Evolutionary conservation across 2,113 vertebrate genomes (phyloP).

Genomic region (Stigmatopora argus): DNA sequence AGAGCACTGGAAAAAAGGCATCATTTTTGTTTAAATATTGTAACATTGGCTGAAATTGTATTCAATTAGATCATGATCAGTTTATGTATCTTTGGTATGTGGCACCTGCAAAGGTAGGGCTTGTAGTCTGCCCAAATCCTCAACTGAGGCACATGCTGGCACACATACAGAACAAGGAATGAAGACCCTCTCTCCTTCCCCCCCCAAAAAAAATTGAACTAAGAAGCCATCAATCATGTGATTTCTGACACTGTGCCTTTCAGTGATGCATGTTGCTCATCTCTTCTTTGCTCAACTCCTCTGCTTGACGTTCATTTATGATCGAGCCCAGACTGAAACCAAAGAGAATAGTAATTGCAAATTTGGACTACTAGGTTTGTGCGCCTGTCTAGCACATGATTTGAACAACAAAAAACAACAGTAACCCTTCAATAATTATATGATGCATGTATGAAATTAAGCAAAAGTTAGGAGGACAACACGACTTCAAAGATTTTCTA

Average conservation of each 20-base stretch:
- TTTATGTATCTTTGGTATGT: constrained; percentile 41
- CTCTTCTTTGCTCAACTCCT: constrained; percentile 32
- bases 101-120: constrained; percentile 11
- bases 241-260: constrained; percentile 26
- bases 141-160: constrained; percentile 10
- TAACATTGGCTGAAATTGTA: not conserved
- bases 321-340: constrained; percentile 60
- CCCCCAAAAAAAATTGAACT: constrained; percentile 25
- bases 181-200: constrained; percentile 21
- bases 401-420: no score
- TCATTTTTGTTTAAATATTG: not conserved
- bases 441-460: no score
- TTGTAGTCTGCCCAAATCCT: not conserved
- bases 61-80: not conserved
- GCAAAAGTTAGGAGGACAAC: no score
- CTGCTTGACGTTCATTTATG: constrained; percentile 35
- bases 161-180: constrained; percentile 38
- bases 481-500: no score
- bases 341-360: not conserved
- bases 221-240: constrained; percentile 37
- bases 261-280: constrained; percentile 21
- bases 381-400: no score
- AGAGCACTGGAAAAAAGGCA: not conserved
- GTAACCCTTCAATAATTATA: no score
- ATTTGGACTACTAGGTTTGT: no score